Percentiles rank a stretch among this genome's conserved stretches.
These are phyloP conservation scores for Polia nebulosa DNA, from an alignment of 2,888 invertebrate species.

Conservation along the genomic window DNA sequence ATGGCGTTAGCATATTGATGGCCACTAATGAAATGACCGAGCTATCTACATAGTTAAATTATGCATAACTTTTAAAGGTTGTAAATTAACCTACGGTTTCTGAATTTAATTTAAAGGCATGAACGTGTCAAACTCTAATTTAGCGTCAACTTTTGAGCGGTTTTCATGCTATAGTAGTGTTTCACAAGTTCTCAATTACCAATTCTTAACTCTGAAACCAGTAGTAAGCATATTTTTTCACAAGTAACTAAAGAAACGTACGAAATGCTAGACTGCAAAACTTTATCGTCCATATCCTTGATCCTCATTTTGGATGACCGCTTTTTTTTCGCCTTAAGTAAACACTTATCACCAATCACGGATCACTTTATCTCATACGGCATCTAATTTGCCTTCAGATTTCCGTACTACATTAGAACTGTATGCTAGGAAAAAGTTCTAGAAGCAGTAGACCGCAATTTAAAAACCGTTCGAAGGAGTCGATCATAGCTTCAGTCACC, in stretches of 20 bases:
- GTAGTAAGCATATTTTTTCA: no score
- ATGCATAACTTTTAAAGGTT: constrained; percentile 23
- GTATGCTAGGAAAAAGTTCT: background rate
- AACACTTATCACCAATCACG: background rate
- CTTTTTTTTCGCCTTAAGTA: no score
- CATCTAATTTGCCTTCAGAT: background rate
- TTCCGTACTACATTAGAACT: background rate
- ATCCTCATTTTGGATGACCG: constrained; percentile 35
- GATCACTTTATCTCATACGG: background rate
- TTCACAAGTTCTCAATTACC: no score
- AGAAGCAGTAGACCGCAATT: background rate
- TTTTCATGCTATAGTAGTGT: no score
- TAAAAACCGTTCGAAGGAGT: background rate
- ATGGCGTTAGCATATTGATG: constrained; percentile 39
- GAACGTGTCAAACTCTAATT: no score
- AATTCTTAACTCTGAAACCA: no score
- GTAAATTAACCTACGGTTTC: background rate
- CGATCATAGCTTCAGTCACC: constrained; percentile 8
- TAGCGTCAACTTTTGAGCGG: no score
- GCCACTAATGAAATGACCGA: constrained; percentile 29
- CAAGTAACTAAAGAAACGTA: constrained; percentile 40
- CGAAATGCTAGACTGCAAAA: constrained; percentile 33
- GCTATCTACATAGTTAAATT: constrained; percentile 24
- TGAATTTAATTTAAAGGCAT: no score
- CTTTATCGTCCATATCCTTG: constrained; percentile 47